Evolutionary conservation across 2,113 vertebrate genomes (phyloP), one percentile per base, ranked within the genome.

Genomic region (Festucalex cinctus): DNA sequence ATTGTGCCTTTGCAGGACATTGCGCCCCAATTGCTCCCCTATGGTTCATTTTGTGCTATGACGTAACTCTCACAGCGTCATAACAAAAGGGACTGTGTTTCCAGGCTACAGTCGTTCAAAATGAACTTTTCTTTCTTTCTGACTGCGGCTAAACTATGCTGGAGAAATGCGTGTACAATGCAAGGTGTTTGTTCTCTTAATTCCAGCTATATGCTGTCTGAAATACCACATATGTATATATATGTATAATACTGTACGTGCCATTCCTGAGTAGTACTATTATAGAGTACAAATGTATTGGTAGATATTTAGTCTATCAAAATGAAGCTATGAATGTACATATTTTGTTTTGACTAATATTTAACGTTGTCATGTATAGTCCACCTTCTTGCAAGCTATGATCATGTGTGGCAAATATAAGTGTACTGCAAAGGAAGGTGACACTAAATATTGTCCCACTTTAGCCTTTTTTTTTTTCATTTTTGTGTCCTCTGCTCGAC

Each of bases 301-400:
- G 74, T 79, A 75, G 66, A 85, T 81, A 68, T 83, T 39, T 73
- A 78, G 76, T 88, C 75, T 79, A 78, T 80, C 83, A 69, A 66
- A 63, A 67, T 75, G 73, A 92, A 92, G 90, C 90, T 93, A 91
- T 85, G 64, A 81, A 80, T 61, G 70, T 69, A 74, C 76, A 57
- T 70, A 35, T 5, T 49, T 32, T 77, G 1, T 73, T 63, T 71
- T 44, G 49, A 17, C 49, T 57, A 46, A 9, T 44, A 24, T 71
- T 41, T 77, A 61, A 24, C 24, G 20, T 48, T 48, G 14, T 17
- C 43, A 44, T 44, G 5, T 17, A 44, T 12, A 24, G 53, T 26
- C 53, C 24, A 28, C 14, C 53, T 56, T 56, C 24, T 56, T 56
- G 10, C 7, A 16, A 17, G 24, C 24, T 28, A 28, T 56, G 1